These are phyloP conservation scores for Arrhopalites spinosus DNA, from an alignment of 2,888 invertebrate genomes.

Conservation along the genomic window DNA sequence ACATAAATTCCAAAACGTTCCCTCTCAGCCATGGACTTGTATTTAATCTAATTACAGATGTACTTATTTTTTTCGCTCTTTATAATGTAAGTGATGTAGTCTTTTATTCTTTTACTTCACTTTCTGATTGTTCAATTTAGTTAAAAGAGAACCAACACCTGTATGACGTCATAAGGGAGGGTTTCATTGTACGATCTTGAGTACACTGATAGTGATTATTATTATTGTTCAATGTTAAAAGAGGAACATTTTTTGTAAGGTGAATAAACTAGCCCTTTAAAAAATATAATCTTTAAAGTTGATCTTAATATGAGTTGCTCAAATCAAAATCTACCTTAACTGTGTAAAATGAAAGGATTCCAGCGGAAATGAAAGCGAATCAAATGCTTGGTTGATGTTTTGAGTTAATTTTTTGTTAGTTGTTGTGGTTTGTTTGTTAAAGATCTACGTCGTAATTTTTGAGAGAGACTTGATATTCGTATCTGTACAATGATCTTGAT, in stretches of 20 bases:
- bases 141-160: not conserved
- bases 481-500: not conserved
- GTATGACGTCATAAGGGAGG: not conserved
- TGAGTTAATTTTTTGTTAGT: not conserved
- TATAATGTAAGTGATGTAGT: not conserved
- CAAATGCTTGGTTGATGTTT: not conserved
- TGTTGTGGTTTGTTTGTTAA: too few relatives aligned
- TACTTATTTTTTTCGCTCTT: too few relatives aligned
- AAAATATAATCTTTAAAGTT: not conserved
- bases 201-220: too few relatives aligned
- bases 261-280: not conserved
- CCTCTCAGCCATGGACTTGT: too few relatives aligned
- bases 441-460: not conserved
- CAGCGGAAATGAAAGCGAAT: constrained; percentile 5
- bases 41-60: too few relatives aligned
- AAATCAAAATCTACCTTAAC: not conserved
- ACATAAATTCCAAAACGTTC: too few relatives aligned
- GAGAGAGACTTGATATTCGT: not conserved
- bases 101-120: not conserved
- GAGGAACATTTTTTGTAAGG: not conserved
- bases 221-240: not conserved
- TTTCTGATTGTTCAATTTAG: not conserved
- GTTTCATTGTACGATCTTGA: too few relatives aligned
- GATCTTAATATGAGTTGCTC: not conserved
- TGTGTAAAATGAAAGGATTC: not conserved